Percentiles rank a stretch among this genome's conserved stretches.
phyloP scores from a whole-genome alignment of 2,797 vertebrate species.

The Eupleurogrammus muticus region DNA sequence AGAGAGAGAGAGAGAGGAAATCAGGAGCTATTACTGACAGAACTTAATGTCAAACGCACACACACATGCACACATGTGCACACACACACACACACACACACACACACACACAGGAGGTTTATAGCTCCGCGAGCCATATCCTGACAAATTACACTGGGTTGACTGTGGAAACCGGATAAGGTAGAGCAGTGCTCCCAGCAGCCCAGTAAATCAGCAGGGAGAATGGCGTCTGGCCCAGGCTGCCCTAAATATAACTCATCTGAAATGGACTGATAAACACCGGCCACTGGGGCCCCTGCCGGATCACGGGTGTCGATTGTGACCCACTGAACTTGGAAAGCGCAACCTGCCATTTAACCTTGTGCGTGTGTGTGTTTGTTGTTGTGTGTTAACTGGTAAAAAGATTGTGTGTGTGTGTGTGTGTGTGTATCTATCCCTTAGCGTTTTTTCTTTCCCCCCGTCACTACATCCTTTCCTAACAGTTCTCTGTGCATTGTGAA shows the following conservation, averaged over 20 bases:
- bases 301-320: slow-evolving; percentile 74
- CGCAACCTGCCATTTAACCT: slow-evolving; percentile 73
- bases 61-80: slow-evolving; percentile 37
- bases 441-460: slow-evolving; percentile 24
- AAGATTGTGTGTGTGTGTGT: slow-evolving; percentile 28
- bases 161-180: slow-evolving; percentile 85
- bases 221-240: slow-evolving; percentile 80
- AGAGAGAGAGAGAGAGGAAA: slow-evolving; percentile 69
- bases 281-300: slow-evolving; percentile 73
- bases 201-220: slow-evolving; percentile 84
- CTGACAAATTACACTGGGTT: slow-evolving; percentile 82
- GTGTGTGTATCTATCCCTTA: slow-evolving; percentile 21
- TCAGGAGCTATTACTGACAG: slow-evolving; percentile 80
- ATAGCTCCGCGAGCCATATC: slow-evolving; percentile 80
- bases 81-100: slow-evolving; percentile 36
- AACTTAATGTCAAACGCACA: slow-evolving; percentile 72
- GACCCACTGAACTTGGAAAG: slow-evolving; percentile 81
- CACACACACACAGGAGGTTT: slow-evolving; percentile 61
- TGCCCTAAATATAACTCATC: slow-evolving; percentile 85
- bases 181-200: slow-evolving; percentile 79
- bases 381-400: slow-evolving; percentile 27
- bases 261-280: slow-evolving; percentile 84
- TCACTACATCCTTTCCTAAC: slow-evolving; percentile 18
- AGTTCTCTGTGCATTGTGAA: slow-evolving; percentile 40
- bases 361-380: slow-evolving; percentile 45